Base-by-base conservation (phyloP, 2,888 invertebrate genomes). In the Stenodema calcarata region DNA sequence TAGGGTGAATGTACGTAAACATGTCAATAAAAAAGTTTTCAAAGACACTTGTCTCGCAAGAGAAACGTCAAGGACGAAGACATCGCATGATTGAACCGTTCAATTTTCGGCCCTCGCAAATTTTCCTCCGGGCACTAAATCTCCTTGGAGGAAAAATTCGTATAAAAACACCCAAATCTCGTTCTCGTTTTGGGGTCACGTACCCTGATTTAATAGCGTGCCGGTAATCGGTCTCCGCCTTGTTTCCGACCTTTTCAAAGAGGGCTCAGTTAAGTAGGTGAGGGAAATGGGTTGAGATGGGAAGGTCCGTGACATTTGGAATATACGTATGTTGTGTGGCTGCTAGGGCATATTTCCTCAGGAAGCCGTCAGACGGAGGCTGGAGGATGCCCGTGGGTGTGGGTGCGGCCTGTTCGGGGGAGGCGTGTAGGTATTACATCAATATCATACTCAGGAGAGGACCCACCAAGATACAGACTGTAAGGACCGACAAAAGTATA, bases 201-300 rank as follows among this genome's bases (percentile, higher is more conserved):
- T 30, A 41, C 35, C 41, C n/a, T 23, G 28, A 76, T 44, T 78
- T 78, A 78, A 44, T 78, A 44, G 44, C 44, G 78, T 78, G 78
- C 6, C 78, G 47, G 23, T 44, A 78, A 78, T 78, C 78, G 78
- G 78, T 78, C 78, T 16, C 78, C 78, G 44, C 78, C 78, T 44
- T 44, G 41, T 78, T 78, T 78, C 16, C 78, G 78, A 78, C 78
- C 78, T 78, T 78, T 78, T 78, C 42, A 4, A 18, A 75, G 35
- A 4, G 73, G 30, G 30, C 73, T 75, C 18, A 41, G 73, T 41
- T n/a, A 35, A 35, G 73, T 41, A 75, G 73, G 30, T 75, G 30
- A 41, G 35, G 73, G 73, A 75, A 41, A 41, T 75, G 73, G 16
- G 41, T 7, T 41, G 12, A 28, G 62, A 62, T 6, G 18, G 7